A percentile compares a stretch with the other conserved stretches of the same genome.
Evolutionary conservation across 2,888 invertebrate species (phyloP).

Genomic region (Scrobipalpa costella): DNA sequence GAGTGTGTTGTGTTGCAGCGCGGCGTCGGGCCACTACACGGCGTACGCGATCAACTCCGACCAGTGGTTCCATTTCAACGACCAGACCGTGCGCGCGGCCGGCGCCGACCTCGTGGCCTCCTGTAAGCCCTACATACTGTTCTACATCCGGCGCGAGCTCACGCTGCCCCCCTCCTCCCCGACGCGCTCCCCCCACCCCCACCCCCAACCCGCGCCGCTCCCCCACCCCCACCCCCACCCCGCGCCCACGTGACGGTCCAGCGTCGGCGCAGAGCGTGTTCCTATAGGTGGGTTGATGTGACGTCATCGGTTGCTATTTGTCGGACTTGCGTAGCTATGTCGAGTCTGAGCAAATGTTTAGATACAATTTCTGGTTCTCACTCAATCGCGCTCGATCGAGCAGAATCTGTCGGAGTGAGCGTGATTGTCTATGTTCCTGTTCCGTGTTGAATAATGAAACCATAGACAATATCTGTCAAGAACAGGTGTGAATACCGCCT

Average conservation of each 20-base stretch:
- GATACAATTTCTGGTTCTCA: too few relatives aligned
- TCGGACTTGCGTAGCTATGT: background rate
- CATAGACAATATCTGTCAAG: too few relatives aligned
- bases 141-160: conserved; percentile 88
- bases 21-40: conserved; percentile 92
- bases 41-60: conserved; percentile 90
- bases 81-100: conserved; percentile 88
- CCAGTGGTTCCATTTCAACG: conserved; percentile 93
- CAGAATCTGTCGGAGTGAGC: too few relatives aligned
- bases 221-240: conserved; percentile 5
- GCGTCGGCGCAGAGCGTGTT: background rate
- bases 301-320: background rate
- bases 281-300: background rate
- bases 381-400: too few relatives aligned
- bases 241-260: background rate
- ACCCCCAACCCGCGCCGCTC: too few relatives aligned
- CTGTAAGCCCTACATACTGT: conserved; percentile 92
- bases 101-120: conserved; percentile 84
- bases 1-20: conserved; percentile 67
- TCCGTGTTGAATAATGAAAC: too few relatives aligned
- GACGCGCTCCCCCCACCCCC: too few relatives aligned
- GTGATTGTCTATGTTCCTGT: too few relatives aligned
- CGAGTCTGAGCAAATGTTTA: too few relatives aligned
- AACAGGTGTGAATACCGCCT: too few relatives aligned
- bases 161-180: conserved; percentile 53